A percentile compares a stretch with the other conserved stretches of the same genome.
phyloP scores from a whole-genome alignment of 2,113 vertebrate species.

The Microtus pennsylvanicus region DNA sequence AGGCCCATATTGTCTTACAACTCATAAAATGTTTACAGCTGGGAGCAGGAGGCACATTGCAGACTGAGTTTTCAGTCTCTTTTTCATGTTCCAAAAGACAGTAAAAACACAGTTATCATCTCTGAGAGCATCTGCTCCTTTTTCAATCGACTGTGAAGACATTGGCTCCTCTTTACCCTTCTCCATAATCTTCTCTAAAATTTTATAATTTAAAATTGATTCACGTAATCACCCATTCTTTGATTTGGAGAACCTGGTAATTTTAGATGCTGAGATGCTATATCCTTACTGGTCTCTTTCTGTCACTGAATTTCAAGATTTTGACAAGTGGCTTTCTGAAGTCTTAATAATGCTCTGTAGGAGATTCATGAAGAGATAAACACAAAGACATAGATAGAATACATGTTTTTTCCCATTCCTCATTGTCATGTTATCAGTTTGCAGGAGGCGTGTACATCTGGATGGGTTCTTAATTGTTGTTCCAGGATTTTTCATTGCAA shows the following conservation, averaged over 20 bases:
- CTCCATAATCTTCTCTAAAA: neutral
- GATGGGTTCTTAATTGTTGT: neutral
- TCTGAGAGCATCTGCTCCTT: neutral
- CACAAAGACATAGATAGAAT: neutral
- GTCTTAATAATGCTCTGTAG: neutral
- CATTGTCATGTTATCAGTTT: neutral
- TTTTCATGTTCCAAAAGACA: neutral
- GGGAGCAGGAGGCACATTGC: neutral
- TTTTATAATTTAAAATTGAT: neutral
- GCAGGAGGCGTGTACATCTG: neutral
- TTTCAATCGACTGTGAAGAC: neutral
- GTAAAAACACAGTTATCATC: too few species aligned
- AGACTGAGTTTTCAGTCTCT: neutral
- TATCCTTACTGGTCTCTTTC: neutral
- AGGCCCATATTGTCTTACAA: neutral
- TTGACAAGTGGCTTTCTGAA: neutral
- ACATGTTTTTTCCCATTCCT: fast-evolving
- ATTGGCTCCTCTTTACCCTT: neutral
- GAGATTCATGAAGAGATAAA: neutral
- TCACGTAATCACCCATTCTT: neutral
- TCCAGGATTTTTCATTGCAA: neutral
- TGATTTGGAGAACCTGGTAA: neutral
- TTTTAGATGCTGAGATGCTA: neutral
- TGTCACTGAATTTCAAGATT: neutral
- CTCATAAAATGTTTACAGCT: neutral